Evolutionary conservation across 2,113 vertebrate genomes (phyloP).

Genomic region (Apus apus): DNA sequence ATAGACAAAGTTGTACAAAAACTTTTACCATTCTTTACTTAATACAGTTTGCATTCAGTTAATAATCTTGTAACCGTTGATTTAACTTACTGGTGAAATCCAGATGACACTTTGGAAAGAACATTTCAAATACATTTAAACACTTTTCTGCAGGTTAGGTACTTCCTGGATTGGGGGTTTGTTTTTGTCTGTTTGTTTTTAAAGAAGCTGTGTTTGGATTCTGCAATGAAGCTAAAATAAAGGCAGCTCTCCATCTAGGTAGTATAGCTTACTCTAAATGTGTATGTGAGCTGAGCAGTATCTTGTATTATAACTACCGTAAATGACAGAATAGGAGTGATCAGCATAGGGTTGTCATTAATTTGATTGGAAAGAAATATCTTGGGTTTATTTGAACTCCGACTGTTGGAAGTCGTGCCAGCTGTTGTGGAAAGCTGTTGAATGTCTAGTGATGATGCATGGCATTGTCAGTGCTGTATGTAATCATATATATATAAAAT

Average conservation of each 20-base stretch:
- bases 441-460: accelerated
- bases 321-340: not conserved
- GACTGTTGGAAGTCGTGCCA: not conserved
- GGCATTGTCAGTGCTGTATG: not conserved
- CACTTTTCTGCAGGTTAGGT: not conserved
- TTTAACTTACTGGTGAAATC: not conserved
- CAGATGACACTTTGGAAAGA: not conserved
- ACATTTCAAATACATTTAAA: not conserved
- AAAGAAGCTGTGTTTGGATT: not conserved
- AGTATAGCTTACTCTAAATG: not conserved
- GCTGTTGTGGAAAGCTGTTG: not conserved
- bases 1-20: not conserved
- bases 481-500: not conserved
- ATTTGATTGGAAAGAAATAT: not conserved
- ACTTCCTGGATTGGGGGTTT: not conserved
- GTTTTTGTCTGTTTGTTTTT: not conserved
- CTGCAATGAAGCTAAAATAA: not conserved
- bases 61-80: not conserved
- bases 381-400: not conserved
- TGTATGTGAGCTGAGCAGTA: not conserved
- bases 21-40: not conserved
- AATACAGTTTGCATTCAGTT: not conserved
- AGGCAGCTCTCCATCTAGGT: not conserved
- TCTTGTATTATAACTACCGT: not conserved
- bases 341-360: not conserved